These are phyloP conservation scores for Bombus sibiricus DNA, from an alignment of 1,140 invertebrate species.

Conservation along the genomic window DNA sequence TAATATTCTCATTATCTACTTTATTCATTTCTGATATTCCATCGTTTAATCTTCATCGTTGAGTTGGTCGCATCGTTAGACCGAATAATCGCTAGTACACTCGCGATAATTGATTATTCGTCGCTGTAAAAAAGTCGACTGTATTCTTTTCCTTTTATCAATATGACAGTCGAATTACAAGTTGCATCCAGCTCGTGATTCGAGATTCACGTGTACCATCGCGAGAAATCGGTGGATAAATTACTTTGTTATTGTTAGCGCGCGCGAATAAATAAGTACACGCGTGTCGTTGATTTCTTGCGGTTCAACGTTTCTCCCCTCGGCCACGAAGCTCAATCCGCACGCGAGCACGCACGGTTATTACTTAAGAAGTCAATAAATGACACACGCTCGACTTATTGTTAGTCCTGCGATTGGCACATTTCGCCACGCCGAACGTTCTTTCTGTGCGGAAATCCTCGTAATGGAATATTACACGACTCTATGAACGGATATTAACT, in stretches of 20 bases:
- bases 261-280: background rate
- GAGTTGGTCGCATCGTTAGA: background rate
- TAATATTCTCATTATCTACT: background rate
- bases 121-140: background rate
- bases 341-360: slow-evolving; percentile 2
- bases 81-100: background rate
- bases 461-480: background rate
- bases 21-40: background rate
- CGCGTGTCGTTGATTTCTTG: background rate
- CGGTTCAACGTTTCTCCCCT: background rate
- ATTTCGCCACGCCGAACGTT: background rate
- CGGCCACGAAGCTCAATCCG: background rate
- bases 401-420: background rate
- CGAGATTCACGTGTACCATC: background rate
- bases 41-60: background rate
- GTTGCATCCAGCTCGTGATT: background rate
- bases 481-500: background rate
- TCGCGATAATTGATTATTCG: background rate
- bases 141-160: background rate
- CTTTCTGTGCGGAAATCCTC: background rate
- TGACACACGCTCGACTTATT: background rate
- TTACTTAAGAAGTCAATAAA: slow-evolving; percentile 40
- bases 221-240: slow-evolving; percentile 7
- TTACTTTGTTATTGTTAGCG: slow-evolving; percentile 8
- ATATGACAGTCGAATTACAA: background rate